Percentiles rank a stretch among this genome's conserved stretches.
Conservation (phyloP, 1,140 invertebrate species). For the Telenomus remus region DNA sequence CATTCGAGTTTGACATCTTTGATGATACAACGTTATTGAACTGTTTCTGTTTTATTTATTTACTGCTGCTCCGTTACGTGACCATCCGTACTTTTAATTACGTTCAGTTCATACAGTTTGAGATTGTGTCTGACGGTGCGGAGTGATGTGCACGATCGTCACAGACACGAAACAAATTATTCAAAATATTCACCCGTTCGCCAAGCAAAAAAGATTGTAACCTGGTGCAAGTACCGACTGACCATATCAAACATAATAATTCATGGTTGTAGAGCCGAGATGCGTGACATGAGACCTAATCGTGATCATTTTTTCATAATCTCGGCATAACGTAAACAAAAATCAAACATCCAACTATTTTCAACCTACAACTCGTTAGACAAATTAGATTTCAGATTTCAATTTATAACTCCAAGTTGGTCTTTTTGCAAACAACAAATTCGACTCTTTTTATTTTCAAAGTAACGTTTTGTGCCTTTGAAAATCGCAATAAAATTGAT, state of each 20-base stretch:
- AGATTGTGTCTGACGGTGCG: constrained; percentile 10
- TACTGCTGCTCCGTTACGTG: constrained; percentile 3
- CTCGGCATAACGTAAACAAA: no score
- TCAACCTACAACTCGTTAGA: no score
- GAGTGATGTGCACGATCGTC: constrained; percentile 5
- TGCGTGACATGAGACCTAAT: constrained; percentile 10
- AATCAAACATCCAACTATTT: no score
- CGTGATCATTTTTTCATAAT: constrained; percentile 5
- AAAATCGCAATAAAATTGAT: no score
- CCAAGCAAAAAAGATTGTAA: constrained; percentile 5
- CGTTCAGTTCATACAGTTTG: constrained; percentile 4
- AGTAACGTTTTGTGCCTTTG: no score
- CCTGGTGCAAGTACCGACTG: constrained; percentile 15
- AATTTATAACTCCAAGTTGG: no score
- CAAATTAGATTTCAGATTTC: no score
- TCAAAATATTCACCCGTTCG: constrained; percentile 4
- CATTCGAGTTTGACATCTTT: no score
- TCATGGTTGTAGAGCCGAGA: constrained; percentile 14
- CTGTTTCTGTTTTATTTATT: constrained; percentile 1
- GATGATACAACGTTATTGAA: neutral
- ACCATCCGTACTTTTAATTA: constrained; percentile 6
- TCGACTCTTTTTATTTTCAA: no score
- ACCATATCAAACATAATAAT: constrained; percentile 18
- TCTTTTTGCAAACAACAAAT: no score
- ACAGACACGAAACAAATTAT: constrained; percentile 17